Evolutionary conservation across 2,113 vertebrate species (phyloP).

Genomic region (Trachemys scripta): DNA sequence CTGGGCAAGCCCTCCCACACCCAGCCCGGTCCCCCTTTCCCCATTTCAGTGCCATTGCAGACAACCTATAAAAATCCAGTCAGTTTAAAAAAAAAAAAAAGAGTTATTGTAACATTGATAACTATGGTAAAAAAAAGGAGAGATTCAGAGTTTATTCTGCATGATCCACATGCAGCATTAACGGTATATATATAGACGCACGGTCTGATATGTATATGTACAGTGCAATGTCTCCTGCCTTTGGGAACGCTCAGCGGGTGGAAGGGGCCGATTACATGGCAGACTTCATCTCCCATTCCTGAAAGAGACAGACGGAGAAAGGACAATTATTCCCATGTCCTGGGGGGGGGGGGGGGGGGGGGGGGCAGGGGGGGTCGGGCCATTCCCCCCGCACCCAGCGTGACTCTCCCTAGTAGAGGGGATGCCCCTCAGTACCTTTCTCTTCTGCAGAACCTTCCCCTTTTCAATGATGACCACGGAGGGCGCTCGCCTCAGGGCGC

Average conservation of each 20-base stretch:
- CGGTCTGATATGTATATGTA: neutral
- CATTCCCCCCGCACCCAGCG: neutral
- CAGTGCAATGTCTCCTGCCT: neutral
- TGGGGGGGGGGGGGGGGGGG: rapidly evolving
- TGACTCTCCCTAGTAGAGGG: rapidly evolving
- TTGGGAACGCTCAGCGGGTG: rapidly evolving
- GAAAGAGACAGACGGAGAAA: neutral
- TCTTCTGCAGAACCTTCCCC: constrained; percentile 80
- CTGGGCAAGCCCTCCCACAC: too few species aligned
- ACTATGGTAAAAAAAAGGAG: neutral
- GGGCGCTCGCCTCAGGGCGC: constrained; percentile 75
- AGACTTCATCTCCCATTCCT: constrained; percentile 88
- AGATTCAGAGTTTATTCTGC: constrained; percentile 27
- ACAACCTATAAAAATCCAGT: neutral
- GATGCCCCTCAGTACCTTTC: constrained; percentile 71
- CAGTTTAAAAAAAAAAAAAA: neutral
- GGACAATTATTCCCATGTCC: neutral
- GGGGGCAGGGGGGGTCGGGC: too few species aligned
- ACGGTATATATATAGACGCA: constrained; percentile 37
- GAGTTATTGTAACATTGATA: constrained; percentile 1
- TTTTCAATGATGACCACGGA: constrained; percentile 67
- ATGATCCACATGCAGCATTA: constrained; percentile 74
- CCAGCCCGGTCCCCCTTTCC: neutral
- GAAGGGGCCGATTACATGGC: constrained; percentile 61
- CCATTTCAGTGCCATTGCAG: rapidly evolving